Evolutionary conservation across 2,888 invertebrate genomes (phyloP).

Genomic region (Elmis aenea): DNA sequence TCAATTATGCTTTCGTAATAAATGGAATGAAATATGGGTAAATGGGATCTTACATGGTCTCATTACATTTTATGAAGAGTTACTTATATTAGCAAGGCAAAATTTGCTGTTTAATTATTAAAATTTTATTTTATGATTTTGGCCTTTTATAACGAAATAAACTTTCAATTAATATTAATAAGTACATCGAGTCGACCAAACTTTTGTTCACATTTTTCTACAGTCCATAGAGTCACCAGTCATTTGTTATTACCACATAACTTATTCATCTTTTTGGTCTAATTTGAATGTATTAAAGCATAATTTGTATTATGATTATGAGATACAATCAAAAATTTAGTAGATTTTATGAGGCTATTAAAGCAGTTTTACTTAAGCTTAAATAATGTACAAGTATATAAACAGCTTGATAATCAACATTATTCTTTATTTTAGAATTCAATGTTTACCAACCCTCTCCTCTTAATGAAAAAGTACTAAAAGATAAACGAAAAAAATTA

Average conservation of each 20-base stretch:
- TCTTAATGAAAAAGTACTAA: conserved; percentile 91
- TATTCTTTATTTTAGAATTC: conserved; percentile 66
- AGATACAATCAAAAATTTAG: not conserved
- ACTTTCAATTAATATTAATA: not conserved
- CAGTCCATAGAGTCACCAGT: no score
- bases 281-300: not conserved
- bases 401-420: no score
- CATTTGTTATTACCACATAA: no score
- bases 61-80: not conserved
- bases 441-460: conserved; percentile 93
- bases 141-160: not conserved
- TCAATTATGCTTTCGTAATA: not conserved
- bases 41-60: not conserved
- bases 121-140: not conserved
- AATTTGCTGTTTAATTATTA: not conserved
- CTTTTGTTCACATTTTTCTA: no score
- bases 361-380: no score
- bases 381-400: no score
- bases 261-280: no score
- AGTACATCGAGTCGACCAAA: not conserved
- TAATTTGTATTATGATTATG: not conserved
- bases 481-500: conserved; percentile 93
- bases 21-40: not conserved
- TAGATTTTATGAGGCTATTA: no score
- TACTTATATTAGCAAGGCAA: no score